A percentile compares a stretch with the other conserved stretches of the same genome.
Evolutionary conservation across 64 coral and sea anemone genomes (phyloP).

Genomic region (Dendrophyllia cribrosa): DNA sequence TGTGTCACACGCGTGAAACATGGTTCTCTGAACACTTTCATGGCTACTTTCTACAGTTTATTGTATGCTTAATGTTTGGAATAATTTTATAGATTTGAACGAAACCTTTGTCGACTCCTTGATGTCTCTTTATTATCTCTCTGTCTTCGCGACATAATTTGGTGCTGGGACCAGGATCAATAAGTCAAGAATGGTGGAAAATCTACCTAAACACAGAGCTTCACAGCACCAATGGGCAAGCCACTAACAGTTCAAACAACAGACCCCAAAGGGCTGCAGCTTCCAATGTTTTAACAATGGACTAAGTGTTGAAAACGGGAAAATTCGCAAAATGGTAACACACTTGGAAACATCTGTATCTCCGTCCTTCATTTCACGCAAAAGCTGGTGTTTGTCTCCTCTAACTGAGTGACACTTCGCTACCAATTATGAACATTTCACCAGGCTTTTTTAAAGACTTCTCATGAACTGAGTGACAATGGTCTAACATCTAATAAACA

Average conservation of each 20-base stretch:
- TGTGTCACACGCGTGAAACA: neutral
- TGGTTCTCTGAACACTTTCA: neutral
- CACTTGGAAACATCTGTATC: neutral
- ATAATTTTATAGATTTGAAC: neutral
- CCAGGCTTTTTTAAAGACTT: neutral
- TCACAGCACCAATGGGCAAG: too few relatives aligned
- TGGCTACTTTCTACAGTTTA: neutral
- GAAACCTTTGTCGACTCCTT: too few relatives aligned
- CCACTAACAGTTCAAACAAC: too few relatives aligned
- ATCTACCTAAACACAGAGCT: too few relatives aligned
- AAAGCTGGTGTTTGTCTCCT: conserved; percentile 9
- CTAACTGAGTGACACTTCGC: neutral
- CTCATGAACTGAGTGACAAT: neutral
- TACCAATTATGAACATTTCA: neutral
- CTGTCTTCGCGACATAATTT: too few relatives aligned
- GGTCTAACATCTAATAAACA: too few relatives aligned
- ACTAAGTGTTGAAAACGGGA: neutral
- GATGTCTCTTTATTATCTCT: too few relatives aligned
- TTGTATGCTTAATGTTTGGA: neutral
- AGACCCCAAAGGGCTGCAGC: too few relatives aligned
- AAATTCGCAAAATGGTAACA: conserved; percentile 1
- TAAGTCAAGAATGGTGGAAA: too few relatives aligned
- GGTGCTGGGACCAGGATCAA: too few relatives aligned
- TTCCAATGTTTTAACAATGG: too few relatives aligned
- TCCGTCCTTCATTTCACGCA: neutral